Evolutionary conservation across 2,113 vertebrate species (phyloP).

Genomic region (Callocephalon fimbriatum): DNA sequence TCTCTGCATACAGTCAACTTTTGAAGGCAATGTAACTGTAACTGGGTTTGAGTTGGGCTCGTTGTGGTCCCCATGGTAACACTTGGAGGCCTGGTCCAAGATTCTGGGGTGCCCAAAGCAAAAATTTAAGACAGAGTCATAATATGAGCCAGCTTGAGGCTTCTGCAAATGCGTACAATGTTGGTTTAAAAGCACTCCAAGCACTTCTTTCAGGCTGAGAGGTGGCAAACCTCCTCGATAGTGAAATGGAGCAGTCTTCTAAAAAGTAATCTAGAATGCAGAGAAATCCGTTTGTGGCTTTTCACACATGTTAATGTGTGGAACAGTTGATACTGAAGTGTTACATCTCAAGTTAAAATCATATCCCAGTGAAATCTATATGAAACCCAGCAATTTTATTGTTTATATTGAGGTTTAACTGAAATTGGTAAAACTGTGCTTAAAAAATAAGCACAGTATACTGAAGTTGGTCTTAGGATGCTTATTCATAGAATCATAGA

Average conservation of each 20-base stretch:
- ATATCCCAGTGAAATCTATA: not conserved
- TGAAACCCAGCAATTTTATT: not conserved
- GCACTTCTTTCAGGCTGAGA: not conserved
- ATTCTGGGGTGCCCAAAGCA: not conserved
- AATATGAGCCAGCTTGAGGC: too few species aligned
- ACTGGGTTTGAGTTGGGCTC: not conserved
- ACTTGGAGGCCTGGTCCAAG: not conserved
- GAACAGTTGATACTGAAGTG: not conserved
- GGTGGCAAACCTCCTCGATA: not conserved
- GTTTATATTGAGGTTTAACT: not conserved
- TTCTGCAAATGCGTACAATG: fast-evolving
- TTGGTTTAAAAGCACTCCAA: not conserved
- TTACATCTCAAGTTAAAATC: not conserved
- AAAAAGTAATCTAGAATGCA: not conserved
- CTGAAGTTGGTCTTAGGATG: not conserved
- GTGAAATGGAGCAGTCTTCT: not conserved
- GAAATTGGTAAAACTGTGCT: not conserved
- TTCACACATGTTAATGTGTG: not conserved
- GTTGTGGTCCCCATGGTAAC: not conserved
- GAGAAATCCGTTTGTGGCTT: not conserved
- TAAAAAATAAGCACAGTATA: not conserved
- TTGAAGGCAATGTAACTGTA: not conserved
- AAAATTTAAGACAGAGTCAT: not conserved
- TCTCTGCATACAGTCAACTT: not conserved
- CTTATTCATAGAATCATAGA: not conserved